Evolutionary conservation across 2,113 vertebrate species (phyloP), one percentile per base, ranked within the genome.

Genomic region (Sclerurus mexicanus): DNA sequence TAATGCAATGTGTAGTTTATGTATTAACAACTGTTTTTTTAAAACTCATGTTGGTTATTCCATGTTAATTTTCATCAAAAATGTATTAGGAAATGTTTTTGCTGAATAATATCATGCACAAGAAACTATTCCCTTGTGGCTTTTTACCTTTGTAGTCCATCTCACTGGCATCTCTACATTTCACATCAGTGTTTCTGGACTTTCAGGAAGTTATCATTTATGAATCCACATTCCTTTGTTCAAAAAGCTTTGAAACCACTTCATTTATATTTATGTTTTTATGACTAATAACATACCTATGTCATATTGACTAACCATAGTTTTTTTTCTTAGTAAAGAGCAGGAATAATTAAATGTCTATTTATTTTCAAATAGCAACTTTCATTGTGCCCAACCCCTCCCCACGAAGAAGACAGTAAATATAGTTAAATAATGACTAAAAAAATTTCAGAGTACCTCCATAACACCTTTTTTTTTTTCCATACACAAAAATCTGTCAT

Each of bases 41-140:
- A 39, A 89, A 59, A 28, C 1, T 4, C 39, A 7, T n/a, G 19
- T 56, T 75, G 21, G 24, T 6, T 52, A 60, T 33, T 90, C 5
- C 22, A 60, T 47, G 9, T 30, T 49, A 47, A 50, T 56, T 76
- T 91, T 42, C 10, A 60, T 52, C 19, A 87, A 25, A 6, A 85
- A 7, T 21, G 2, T 44, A 58, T 33, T 55, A 44, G 4, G 19
- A 2, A 24, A 37, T 59, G 5, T n/a, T 71, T 87, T 55, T 84
- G 3, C 6, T 81, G 35, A 56, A 46, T 59, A 72, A 5, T 60
- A 8, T 47, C 6, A 77, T 50, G 7, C 30, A 37, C 6, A 42
- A 59, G 16, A 66, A 74, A 23, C 1, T 50, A 53, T 66, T 68
- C 8, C 30, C 1, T n/a, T 49, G 4, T 5, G 3, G 0, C 1